Evolutionary conservation across 2,888 invertebrate genomes (phyloP).

Genomic region (Drosophila demipolita): DNA sequence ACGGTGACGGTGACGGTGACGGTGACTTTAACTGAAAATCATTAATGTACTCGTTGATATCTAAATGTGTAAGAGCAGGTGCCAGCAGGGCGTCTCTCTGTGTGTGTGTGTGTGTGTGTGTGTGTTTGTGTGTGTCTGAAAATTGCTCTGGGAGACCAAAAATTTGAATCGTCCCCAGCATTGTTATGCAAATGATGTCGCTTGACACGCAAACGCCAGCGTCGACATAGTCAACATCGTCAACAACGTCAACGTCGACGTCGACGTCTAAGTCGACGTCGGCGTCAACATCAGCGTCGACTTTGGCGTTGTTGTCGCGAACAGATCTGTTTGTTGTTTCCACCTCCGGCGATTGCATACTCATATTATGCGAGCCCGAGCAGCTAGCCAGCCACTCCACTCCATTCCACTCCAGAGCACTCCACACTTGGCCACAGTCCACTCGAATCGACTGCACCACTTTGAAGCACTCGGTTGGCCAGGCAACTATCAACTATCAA

Average conservation of each 20-base stretch:
- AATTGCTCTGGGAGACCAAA: slow-evolving; percentile 79
- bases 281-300: slow-evolving; percentile 55
- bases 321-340: slow-evolving; percentile 74
- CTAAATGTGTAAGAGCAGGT: slow-evolving; percentile 61
- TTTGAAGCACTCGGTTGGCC: slow-evolving; percentile 16
- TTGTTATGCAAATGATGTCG: slow-evolving; percentile 85
- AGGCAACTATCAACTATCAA: slow-evolving; percentile 15
- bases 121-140: slow-evolving; percentile 56
- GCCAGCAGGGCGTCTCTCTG: slow-evolving; percentile 58
- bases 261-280: slow-evolving; percentile 10
- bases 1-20: background rate
- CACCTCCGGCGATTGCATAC: slow-evolving; percentile 67
- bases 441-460: slow-evolving; percentile 18
- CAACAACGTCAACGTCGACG: slow-evolving; percentile 1
- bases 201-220: slow-evolving; percentile 83
- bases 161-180: slow-evolving; percentile 82
- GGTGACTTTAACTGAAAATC: slow-evolving; percentile 57
- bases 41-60: slow-evolving; percentile 57
- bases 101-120: slow-evolving; percentile 16
- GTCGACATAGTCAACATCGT: slow-evolving; percentile 46
- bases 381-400: slow-evolving; percentile 32
- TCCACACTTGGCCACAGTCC: slow-evolving; percentile 2
- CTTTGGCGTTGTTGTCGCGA: slow-evolving; percentile 57
- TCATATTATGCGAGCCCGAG: slow-evolving; percentile 49
- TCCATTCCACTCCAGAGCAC: slow-evolving; percentile 6